Percentiles rank a stretch among this genome's conserved stretches.
These are phyloP conservation scores for Trichogramma dendrolimi DNA, from an alignment of 2,888 invertebrate genomes.

Conservation along the genomic window DNA sequence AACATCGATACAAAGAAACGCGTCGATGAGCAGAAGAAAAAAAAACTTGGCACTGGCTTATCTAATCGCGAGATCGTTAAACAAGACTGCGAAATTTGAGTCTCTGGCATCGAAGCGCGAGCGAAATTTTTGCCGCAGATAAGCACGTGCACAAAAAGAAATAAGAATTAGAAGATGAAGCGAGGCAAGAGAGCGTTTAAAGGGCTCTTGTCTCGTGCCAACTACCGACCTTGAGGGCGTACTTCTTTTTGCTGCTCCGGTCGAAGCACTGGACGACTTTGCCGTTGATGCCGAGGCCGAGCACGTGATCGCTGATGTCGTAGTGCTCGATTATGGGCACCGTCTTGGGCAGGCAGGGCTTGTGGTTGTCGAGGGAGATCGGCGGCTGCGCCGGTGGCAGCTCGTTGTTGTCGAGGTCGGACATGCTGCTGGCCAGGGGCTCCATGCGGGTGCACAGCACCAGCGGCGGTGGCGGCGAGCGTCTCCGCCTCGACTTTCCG, in stretches of 20 bases:
- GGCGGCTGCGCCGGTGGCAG: slow-evolving; percentile 34
- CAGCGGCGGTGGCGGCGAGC: slow-evolving; percentile 16
- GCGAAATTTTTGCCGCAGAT: too few relatives aligned
- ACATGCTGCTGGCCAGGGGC: slow-evolving; percentile 5
- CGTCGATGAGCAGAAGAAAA: too few relatives aligned
- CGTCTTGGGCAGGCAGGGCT: slow-evolving; percentile 61
- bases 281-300: slow-evolving; percentile 96
- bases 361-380: slow-evolving; percentile 17
- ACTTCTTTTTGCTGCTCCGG: slow-evolving; percentile 72
- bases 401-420: background rate
- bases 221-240: slow-evolving; percentile 79
- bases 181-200: too few relatives aligned
- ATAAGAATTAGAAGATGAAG: too few relatives aligned
- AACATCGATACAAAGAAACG: too few relatives aligned
- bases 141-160: too few relatives aligned
- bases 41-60: too few relatives aligned
- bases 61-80: too few relatives aligned
- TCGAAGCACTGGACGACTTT: slow-evolving; percentile 94
- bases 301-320: slow-evolving; percentile 84
- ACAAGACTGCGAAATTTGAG: too few relatives aligned
- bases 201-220: too few relatives aligned
- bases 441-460: background rate
- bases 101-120: too few relatives aligned
- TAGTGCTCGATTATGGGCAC: slow-evolving; percentile 85
- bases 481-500: slow-evolving; percentile 26